Percentiles rank a stretch among this genome's conserved stretches.
Conservation (phyloP, 2,113 vertebrate genomes). For the Brachyhypopomus occidentalis region DNA sequence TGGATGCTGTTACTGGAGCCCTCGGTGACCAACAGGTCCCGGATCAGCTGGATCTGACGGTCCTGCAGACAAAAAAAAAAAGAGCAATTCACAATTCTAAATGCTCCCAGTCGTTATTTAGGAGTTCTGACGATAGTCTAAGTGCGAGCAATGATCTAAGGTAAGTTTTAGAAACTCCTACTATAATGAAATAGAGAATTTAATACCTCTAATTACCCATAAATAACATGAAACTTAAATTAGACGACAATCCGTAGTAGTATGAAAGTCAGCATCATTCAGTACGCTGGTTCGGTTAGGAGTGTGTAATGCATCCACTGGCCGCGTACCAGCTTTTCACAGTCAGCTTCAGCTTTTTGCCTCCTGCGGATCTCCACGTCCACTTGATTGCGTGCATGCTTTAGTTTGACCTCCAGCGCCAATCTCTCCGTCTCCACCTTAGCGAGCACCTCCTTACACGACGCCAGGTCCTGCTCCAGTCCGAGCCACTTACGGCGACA, state of each 20-base stretch:
- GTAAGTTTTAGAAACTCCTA: too few species aligned
- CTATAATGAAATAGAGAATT: too few species aligned
- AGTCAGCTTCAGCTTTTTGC: constrained; percentile 90
- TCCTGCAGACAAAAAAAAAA: constrained; percentile 74
- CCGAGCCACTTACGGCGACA: constrained; percentile 82
- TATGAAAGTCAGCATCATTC: not conserved
- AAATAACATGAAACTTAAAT: too few species aligned
- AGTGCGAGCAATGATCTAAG: too few species aligned
- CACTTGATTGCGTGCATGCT: constrained; percentile 96
- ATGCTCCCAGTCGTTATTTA: too few species aligned
- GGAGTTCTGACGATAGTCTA: too few species aligned
- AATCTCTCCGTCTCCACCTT: constrained; percentile 86
- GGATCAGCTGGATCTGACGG: constrained; percentile 92
- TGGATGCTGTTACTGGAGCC: constrained; percentile 89
- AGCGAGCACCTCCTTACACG: constrained; percentile 84
- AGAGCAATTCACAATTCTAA: not conserved
- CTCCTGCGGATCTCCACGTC: constrained; percentile 94
- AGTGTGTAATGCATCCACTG: not conserved
- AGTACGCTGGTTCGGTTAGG: not conserved
- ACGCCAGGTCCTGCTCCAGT: constrained; percentile 79
- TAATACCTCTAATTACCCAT: too few species aligned
- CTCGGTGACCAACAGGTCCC: constrained; percentile 91
- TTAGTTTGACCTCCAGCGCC: constrained; percentile 92
- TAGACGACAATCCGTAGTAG: not conserved
- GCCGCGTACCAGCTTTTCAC: constrained; percentile 86